Evolutionary conservation across 92 coral and sea anemone genomes (phyloP), one percentile per base, ranked within the genome.

Genomic region (Virgularia gustaviana): DNA sequence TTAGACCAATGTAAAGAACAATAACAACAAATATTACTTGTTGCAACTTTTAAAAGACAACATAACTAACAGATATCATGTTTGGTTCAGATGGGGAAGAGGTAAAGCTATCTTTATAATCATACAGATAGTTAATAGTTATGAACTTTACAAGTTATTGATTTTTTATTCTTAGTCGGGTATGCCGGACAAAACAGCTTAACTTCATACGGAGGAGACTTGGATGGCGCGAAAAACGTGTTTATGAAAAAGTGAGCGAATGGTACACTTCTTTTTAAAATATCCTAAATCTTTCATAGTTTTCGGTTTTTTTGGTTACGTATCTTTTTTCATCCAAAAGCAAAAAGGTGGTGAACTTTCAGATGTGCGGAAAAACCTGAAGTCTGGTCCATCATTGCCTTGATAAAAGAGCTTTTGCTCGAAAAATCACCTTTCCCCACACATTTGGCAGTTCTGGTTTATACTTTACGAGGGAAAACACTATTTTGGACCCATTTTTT

Each of bases 1-100:
- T 18, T 75, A 92, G 97, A 92, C 97, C 24, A 86, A 92, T 84
- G 92, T 92, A 10, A 88, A 84, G 90, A 86, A 86, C 68, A 92
- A 92, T 81, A 92, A 92, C 82, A 92, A 92, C 78, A 92, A 92
- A 38, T 92, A 71, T 80, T 92, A 92, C 67, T 63, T 89, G 78
- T 84, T 92, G 58, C 97, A 92, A 51, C 75, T 92, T 25, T 84
- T 92, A 77, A 88, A 92, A 70, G 97, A 92, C 71, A 80, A 85
- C 70, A 59, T 67, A 33, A 85, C 96, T 9, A 89, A 81, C 83
- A 84, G 85, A 73, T 92, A 83, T 63, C 88, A 86, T 74, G 95
- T 88, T 59, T 92, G 97, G 97, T 89, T 83, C 83, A 78, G 97
- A 76, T 92, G 97, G 97, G 97, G 97, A 29, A 78, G 97, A 86